Conservation (phyloP, 2,888 invertebrate genomes). For the Maniola hyperantus region DNA sequence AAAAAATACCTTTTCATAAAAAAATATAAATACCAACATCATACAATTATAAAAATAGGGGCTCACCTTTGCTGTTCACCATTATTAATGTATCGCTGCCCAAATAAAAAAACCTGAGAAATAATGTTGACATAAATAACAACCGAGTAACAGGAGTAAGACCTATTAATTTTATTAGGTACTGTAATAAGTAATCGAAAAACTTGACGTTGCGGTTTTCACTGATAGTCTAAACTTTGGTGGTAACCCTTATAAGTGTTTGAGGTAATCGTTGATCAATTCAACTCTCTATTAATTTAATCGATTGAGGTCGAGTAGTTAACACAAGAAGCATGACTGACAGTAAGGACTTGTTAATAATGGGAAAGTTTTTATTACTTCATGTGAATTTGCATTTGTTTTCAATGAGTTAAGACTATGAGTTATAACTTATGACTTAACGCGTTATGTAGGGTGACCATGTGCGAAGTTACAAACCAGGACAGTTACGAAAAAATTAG, state of each 20-base stretch:
- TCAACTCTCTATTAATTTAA: slow-evolving; percentile 46
- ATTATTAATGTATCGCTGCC: too few relatives aligned
- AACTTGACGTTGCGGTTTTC: neutral
- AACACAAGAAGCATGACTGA: slow-evolving; percentile 51
- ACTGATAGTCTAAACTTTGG: neutral
- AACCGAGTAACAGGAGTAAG: too few relatives aligned
- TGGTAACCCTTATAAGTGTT: slow-evolving; percentile 24
- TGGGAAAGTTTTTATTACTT: slow-evolving; percentile 27
- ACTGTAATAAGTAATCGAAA: too few relatives aligned
- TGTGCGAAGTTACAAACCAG: neutral
- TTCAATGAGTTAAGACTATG: neutral
- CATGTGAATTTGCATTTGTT: slow-evolving; percentile 25
- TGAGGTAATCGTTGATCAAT: slow-evolving; percentile 45
- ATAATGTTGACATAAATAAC: too few relatives aligned
- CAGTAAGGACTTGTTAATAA: slow-evolving; percentile 39
- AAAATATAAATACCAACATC: neutral
- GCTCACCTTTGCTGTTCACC: too few relatives aligned
- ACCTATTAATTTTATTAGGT: too few relatives aligned
- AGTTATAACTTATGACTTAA: neutral
- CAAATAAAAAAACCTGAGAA: too few relatives aligned
- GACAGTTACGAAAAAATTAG: neutral
- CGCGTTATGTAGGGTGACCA: neutral
- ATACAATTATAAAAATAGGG: too few relatives aligned
- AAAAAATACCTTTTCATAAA: neutral
- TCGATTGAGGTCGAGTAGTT: slow-evolving; percentile 51